Evolutionary conservation across 2,888 invertebrate genomes (phyloP).

Genomic region (Himalopsyche kuldschensis): DNA sequence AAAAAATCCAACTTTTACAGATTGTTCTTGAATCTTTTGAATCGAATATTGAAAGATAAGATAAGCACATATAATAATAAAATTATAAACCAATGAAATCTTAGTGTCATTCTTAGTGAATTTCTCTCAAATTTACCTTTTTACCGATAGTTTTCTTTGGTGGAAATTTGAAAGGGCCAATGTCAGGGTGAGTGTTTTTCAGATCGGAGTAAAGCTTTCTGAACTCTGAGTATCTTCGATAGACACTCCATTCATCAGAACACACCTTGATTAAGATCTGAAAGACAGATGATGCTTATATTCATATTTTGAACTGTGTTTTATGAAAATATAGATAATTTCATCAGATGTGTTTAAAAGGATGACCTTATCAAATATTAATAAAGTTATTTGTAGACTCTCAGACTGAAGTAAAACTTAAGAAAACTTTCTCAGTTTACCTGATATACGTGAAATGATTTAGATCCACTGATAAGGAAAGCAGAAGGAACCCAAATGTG

Average conservation of each 20-base stretch:
- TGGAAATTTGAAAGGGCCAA: constrained; percentile 86
- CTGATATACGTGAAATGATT: constrained; percentile 88
- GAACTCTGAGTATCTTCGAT: constrained; percentile 92
- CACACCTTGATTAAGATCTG: constrained; percentile 80
- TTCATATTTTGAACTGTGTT: no score
- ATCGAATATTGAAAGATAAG: no score
- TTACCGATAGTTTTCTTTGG: constrained; percentile 94
- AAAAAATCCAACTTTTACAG: no score
- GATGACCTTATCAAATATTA: no score
- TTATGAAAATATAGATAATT: no score
- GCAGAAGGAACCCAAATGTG: constrained; percentile 88
- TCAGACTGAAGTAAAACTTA: not conserved
- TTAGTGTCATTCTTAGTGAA: no score
- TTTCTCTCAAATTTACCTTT: constrained; percentile 61
- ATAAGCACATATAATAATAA: no score
- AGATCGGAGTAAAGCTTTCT: constrained; percentile 81
- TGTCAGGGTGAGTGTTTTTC: constrained; percentile 78
- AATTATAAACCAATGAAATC: no score
- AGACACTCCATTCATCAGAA: constrained; percentile 94
- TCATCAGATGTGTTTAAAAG: no score
- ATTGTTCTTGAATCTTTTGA: no score
- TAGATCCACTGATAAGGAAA: constrained; percentile 69
- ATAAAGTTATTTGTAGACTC: not conserved
- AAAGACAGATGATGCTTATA: not conserved
- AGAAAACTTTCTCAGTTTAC: constrained; percentile 51